Conservation (phyloP, 2,797 vertebrate genomes). For the Gastrophryne carolinensis region DNA sequence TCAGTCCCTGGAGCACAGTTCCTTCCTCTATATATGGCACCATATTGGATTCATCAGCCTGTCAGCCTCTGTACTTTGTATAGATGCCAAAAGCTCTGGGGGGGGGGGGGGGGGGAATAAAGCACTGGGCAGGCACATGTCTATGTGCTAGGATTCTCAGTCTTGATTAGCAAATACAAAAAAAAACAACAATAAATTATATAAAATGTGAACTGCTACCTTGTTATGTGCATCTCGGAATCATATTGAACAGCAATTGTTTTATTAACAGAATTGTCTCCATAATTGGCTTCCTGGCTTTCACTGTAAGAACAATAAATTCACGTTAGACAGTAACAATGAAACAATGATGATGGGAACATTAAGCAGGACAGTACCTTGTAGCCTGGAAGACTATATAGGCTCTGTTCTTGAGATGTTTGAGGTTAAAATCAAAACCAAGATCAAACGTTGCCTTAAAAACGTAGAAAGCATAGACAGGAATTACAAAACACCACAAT, state of each 20-base stretch:
- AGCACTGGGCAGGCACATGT: no score
- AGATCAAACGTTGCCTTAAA: slow-evolving; percentile 80
- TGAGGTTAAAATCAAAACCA: slow-evolving; percentile 84
- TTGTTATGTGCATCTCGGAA: slow-evolving; percentile 80
- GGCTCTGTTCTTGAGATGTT: slow-evolving; percentile 72
- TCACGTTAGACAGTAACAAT: neutral
- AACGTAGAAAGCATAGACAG: neutral
- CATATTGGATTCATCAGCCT: no score
- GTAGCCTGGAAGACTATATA: slow-evolving; percentile 71
- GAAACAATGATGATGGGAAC: neutral
- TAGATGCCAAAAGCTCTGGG: no score
- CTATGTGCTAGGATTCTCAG: no score
- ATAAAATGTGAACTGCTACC: slow-evolving; percentile 63
- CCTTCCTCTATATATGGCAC: no score
- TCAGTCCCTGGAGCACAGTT: no score
- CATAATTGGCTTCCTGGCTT: slow-evolving; percentile 70
- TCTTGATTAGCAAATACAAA: no score
- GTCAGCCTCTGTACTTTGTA: no score
- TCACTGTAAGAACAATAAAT: slow-evolving; percentile 70
- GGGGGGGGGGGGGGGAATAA: no score
- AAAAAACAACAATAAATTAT: no score
- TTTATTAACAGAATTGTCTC: slow-evolving; percentile 73
- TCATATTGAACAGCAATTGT: slow-evolving; percentile 78
- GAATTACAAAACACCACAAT: neutral
- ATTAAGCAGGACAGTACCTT: slow-evolving; percentile 75